Conservation (phyloP, 2,797 vertebrate genomes). For the Podarcis siculus region DNA sequence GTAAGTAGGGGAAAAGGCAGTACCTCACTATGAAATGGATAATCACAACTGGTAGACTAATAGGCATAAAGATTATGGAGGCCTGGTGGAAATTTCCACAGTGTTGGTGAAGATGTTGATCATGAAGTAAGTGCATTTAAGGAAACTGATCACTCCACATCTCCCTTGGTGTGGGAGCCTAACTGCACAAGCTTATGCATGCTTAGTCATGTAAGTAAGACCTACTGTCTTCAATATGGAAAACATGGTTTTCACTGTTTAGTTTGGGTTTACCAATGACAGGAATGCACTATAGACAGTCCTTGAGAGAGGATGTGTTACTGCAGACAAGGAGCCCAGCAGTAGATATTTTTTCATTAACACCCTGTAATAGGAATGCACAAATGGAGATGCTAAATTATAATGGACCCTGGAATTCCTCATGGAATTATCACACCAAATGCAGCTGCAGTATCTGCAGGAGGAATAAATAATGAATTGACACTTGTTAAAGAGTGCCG, state of each 20-base stretch:
- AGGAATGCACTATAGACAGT: no score
- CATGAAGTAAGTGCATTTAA: background rate
- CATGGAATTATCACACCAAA: background rate
- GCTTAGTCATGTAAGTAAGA: background rate
- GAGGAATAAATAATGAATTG: slow-evolving; percentile 31
- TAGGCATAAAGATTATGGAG: background rate
- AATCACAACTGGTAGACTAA: background rate
- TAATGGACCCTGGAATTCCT: slow-evolving; percentile 26
- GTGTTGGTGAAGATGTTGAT: background rate
- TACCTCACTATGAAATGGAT: background rate
- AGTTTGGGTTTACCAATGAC: background rate
- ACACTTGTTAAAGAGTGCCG: rapidly evolving
- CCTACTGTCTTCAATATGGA: background rate
- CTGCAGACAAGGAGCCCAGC: background rate
- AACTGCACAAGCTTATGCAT: background rate
- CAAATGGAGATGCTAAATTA: slow-evolving; percentile 2
- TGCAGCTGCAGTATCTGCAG: slow-evolving; percentile 24
- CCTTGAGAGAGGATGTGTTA: no score
- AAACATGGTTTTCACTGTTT: background rate
- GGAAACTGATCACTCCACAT: background rate
- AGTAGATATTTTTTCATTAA: background rate
- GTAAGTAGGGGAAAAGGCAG: background rate
- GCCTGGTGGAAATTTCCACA: no score
- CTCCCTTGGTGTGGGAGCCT: background rate
- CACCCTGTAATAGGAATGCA: background rate